Base-by-base conservation (phyloP, 2,797 vertebrate species). In the Scyliorhinus canicula region DNA sequence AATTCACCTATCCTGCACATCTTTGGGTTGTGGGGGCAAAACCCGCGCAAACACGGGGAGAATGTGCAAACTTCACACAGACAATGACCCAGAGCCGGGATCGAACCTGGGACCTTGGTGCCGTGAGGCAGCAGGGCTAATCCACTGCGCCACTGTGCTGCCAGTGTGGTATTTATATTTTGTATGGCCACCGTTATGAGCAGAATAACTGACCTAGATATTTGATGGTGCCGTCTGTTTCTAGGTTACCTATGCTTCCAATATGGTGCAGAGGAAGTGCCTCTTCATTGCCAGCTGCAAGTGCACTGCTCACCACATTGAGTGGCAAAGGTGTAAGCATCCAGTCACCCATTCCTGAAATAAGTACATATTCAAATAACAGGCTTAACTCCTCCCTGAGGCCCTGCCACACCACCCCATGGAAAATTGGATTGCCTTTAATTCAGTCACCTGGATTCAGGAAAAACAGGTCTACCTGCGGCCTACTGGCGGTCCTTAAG, bases 111-210 rank as follows among this genome's bases (percentile, higher is more conserved):
- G n/a, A n/a, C n/a, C n/a, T n/a, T n/a, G n/a, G n/a, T n/a, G n/a
- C n/a, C n/a, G n/a, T n/a, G n/a, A n/a, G n/a, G n/a, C n/a, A n/a
- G n/a, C n/a, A n/a, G n/a, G n/a, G n/a, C n/a, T n/a, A n/a, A n/a
- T n/a, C n/a, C n/a, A n/a, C n/a, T n/a, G n/a, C n/a, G n/a, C n/a
- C n/a, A n/a, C n/a, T n/a, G n/a, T n/a, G n/a, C n/a, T n/a, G n/a
- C n/a, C n/a, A 96, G 96, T 96, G 95, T 95, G 95, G 95, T 26
- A 96, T 97, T 96, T 97, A 97, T 71, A 6, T 88, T 60, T 55
- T 55, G 21, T 9, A 82, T 47, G 40, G 79, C 44, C 24, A 47
- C 47, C 8, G 44, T 82, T 82, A 47, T 47, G 7, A 82, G 21
- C 19, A 44, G 44, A 47, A 82, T 47, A 82, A 82, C 26, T 47